Base-by-base conservation (phyloP, 2,113 vertebrate genomes). In the Peromyscus leucopus region DNA sequence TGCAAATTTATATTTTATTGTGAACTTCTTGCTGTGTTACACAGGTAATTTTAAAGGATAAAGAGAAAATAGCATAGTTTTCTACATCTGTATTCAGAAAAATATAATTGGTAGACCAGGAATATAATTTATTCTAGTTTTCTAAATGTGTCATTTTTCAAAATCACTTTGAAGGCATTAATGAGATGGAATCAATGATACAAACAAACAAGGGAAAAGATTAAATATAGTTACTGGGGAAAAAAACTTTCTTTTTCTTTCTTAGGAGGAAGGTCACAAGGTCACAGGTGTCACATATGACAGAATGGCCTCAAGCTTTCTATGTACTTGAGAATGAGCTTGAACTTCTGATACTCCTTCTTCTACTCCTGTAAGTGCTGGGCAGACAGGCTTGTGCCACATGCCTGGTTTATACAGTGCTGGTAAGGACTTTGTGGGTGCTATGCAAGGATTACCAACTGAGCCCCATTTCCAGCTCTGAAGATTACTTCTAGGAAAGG, bases 1-100 rank as follows among this genome's bases (percentile, higher is more conserved):
- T 78, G 21, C 57, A 86, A 86, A 97, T 80, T 51, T 48, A 36
- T 65, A 93, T 71, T 84, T 92, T 94, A 71, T 4, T 63, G 26
- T 92, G 55, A 92, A 90, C 74, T n/a, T 80, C 1, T n/a, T 87
- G 7, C 36, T 83, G 33, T 57, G 51, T 67, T 72, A 91, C 9
- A 72, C 57, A 9, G 42, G 28, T 94, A 42, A 86, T 84, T 96
- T 93, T 94, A 93, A 92, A 90, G 3, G 26, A 10, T n/a, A 78
- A 26, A 55, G 61, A 0, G 12, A 71, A 82, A 86, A 84, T 5
- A 5, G 16, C 48, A 26, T 33, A 67, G 2, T 33, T 74, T 86
- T 72, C 46, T 55, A 93, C 72, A 85, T 2, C 96, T 5, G 22
- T 74, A 86, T 67, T 89, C 5, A 88, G 79, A 78, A 11, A 91